A percentile compares a stretch with the other conserved stretches of the same genome.
phyloP scores from a whole-genome alignment of 2,888 invertebrate genomes.

The Drosophila recens region DNA sequence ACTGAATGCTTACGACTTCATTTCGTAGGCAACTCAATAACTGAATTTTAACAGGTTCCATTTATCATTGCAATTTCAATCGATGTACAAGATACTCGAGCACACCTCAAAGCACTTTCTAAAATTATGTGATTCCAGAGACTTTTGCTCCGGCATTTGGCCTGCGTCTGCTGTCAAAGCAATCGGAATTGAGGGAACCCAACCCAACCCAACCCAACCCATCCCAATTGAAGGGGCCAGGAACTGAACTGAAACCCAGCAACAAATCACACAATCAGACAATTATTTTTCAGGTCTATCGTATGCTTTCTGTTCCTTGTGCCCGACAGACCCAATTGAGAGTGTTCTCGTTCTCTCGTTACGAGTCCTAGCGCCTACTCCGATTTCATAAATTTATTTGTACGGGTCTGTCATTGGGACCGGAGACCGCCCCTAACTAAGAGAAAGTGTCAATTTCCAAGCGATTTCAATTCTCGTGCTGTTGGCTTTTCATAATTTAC shows the following conservation, averaged over 20 bases:
- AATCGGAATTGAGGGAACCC: slow-evolving; percentile 43
- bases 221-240: background rate
- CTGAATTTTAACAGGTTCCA: slow-evolving; percentile 38
- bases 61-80: slow-evolving; percentile 53
- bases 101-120: slow-evolving; percentile 30
- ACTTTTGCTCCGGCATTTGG: slow-evolving; percentile 18
- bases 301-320: slow-evolving; percentile 25
- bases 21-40: slow-evolving; percentile 39
- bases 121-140: slow-evolving; percentile 20
- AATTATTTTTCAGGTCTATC: slow-evolving; percentile 52
- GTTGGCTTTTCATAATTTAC: slow-evolving; percentile 33
- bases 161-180: slow-evolving; percentile 72
- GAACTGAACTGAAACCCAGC: slow-evolving; percentile 4
- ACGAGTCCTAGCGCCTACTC: slow-evolving; percentile 58
- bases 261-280: slow-evolving; percentile 64
- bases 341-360: slow-evolving; percentile 33
- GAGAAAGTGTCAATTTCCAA: slow-evolving; percentile 74
- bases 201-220: slow-evolving; percentile 9
- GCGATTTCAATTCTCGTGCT: slow-evolving; percentile 54
- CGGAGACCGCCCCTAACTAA: slow-evolving; percentile 23
- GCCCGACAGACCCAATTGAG: slow-evolving; percentile 49
- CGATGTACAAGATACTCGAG: slow-evolving; percentile 26
- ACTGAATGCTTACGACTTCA: slow-evolving; percentile 30
- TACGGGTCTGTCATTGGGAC: slow-evolving; percentile 7
- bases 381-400: slow-evolving; percentile 62